Conservation (phyloP, 2,797 vertebrate species). For the Pantherophis alleghaniensis region DNA sequence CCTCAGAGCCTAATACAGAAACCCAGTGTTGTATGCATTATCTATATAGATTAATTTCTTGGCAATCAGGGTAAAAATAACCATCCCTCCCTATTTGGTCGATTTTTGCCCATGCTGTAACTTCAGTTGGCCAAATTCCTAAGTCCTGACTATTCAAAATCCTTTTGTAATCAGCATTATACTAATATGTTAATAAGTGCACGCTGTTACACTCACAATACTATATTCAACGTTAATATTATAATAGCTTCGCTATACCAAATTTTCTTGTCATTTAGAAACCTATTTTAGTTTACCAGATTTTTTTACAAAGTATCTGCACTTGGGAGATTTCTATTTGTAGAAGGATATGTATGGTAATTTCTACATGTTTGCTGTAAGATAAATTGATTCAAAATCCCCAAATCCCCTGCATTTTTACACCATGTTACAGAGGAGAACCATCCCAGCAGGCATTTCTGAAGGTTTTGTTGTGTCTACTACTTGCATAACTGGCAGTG, state of each 20-base stretch:
- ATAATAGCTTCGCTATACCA: not conserved
- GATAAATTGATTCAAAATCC: slow-evolving; percentile 52
- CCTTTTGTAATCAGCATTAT: fast-evolving
- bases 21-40: not conserved
- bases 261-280: not conserved
- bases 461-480: slow-evolving; percentile 52
- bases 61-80: not conserved
- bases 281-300: slow-evolving; percentile 7
- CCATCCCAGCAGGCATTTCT: slow-evolving; percentile 26
- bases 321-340: slow-evolving; percentile 21
- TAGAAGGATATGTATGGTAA: not conserved
- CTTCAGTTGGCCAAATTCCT: not conserved
- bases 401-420: slow-evolving; percentile 50
- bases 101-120: not conserved
- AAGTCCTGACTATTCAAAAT: not conserved
- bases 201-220: not conserved
- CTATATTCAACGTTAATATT: not conserved
- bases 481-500: slow-evolving; percentile 43
- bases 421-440: slow-evolving; percentile 27
- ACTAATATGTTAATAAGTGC: not conserved
- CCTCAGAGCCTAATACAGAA: not conserved
- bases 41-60: not conserved
- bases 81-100: not conserved
- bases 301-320: slow-evolving; percentile 10
- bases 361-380: slow-evolving; percentile 33